Conservation (phyloP, 2,888 invertebrate genomes). For the Cerastis leucographa region DNA sequence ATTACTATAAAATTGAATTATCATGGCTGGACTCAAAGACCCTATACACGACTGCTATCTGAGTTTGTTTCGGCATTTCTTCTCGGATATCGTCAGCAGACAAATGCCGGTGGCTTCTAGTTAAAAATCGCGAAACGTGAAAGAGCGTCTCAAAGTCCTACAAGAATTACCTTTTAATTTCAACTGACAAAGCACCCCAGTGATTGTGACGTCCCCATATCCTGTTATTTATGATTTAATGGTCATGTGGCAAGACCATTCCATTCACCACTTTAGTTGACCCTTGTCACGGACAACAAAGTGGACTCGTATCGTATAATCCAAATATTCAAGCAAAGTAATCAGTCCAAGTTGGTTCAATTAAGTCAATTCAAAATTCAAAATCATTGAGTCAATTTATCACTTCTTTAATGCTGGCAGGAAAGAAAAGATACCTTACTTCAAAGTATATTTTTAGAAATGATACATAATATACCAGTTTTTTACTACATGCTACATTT, state of each 20-base stretch:
- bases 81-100: not conserved
- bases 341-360: not conserved
- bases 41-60: not conserved
- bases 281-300: not conserved
- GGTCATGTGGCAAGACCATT: not conserved
- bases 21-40: not conserved
- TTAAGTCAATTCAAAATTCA: too few relatives aligned
- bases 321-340: not conserved
- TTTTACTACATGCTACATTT: constrained; percentile 19
- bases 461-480: not conserved
- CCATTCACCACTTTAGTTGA: not conserved
- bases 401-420: not conserved
- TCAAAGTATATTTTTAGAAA: constrained; percentile 8
- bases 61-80: not conserved
- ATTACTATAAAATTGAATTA: not conserved
- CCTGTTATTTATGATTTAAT: not conserved
- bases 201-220: not conserved
- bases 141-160: not conserved
- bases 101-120: not conserved
- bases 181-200: not conserved
- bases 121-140: not conserved
- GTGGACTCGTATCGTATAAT: not conserved
- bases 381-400: not conserved
- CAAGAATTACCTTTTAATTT: not conserved
- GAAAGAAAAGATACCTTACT: not conserved